phyloP scores from a whole-genome alignment of 2,113 vertebrate genomes.

The Lasiurus cinereus region DNA sequence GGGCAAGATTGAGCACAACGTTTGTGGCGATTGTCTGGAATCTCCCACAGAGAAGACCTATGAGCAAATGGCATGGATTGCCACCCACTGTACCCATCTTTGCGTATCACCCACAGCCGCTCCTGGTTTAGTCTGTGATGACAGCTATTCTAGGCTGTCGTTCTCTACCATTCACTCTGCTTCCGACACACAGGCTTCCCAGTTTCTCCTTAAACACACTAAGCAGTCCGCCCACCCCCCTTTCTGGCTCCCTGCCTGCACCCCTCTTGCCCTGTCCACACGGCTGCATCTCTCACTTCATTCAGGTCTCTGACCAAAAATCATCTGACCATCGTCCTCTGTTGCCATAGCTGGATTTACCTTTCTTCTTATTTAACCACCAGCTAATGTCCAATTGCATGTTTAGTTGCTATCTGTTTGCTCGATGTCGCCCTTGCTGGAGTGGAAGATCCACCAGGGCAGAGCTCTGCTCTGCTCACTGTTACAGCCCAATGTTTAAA shows the following conservation, averaged over 20 bases:
- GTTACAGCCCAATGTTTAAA: background rate
- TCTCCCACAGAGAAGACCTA: background rate
- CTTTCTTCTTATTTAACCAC: background rate
- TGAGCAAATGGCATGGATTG: background rate
- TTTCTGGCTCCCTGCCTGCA: background rate
- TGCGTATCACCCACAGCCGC: background rate
- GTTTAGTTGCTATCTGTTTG: background rate
- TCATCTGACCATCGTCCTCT: background rate
- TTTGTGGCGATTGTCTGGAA: background rate
- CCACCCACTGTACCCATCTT: background rate
- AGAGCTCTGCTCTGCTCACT: background rate
- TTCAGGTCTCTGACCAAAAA: background rate
- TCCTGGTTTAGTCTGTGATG: background rate
- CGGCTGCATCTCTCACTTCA: background rate
- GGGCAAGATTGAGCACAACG: background rate
- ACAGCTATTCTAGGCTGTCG: accelerated
- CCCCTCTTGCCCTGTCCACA: background rate
- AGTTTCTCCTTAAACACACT: background rate
- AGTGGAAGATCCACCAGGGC: background rate
- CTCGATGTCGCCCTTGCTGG: too few relatives aligned
- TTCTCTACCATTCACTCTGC: background rate
- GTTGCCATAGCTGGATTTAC: background rate
- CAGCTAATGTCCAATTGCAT: too few relatives aligned
- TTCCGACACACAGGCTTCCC: background rate
- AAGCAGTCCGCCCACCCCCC: accelerated